Evolutionary conservation across 1,140 invertebrate species (phyloP).

Genomic region (Drosophila kanapiae): DNA sequence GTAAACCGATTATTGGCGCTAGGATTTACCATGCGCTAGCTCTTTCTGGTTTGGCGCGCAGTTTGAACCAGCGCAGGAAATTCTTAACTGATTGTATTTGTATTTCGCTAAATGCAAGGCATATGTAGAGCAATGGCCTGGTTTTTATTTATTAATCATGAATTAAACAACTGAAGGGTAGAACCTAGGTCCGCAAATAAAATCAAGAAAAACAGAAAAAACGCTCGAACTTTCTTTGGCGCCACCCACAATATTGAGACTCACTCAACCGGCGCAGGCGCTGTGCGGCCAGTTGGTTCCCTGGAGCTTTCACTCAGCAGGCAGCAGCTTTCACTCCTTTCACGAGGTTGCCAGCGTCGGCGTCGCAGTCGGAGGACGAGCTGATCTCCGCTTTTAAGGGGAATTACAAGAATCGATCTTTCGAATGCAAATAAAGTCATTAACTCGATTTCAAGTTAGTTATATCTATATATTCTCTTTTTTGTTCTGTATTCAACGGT

Average conservation of each 20-base stretch:
- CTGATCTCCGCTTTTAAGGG: too few species aligned
- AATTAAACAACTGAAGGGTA: neutral
- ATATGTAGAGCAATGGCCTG: neutral
- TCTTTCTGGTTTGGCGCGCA: neutral
- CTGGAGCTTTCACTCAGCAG: constrained; percentile 60
- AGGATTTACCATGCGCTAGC: neutral
- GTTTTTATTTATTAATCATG: neutral
- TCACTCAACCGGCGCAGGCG: constrained; percentile 42
- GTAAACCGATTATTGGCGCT: neutral
- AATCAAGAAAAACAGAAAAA: constrained; percentile 4
- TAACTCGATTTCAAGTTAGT: too few species aligned
- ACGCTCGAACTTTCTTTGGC: constrained; percentile 55
- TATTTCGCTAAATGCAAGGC: neutral
- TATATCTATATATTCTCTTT: too few species aligned
- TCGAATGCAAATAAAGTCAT: too few species aligned
- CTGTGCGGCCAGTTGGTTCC: neutral
- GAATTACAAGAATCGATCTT: too few species aligned
- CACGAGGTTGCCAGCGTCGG: too few species aligned
- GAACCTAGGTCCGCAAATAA: constrained; percentile 1
- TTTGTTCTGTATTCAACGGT: too few species aligned
- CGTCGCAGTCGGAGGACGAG: too few species aligned
- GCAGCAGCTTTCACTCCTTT: constrained; percentile 46
- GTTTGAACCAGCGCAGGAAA: neutral
- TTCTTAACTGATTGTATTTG: too few species aligned
- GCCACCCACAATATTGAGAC: constrained; percentile 70